phyloP scores from a whole-genome alignment of 2,797 vertebrate genomes.

The Graptemys geographica region DNA sequence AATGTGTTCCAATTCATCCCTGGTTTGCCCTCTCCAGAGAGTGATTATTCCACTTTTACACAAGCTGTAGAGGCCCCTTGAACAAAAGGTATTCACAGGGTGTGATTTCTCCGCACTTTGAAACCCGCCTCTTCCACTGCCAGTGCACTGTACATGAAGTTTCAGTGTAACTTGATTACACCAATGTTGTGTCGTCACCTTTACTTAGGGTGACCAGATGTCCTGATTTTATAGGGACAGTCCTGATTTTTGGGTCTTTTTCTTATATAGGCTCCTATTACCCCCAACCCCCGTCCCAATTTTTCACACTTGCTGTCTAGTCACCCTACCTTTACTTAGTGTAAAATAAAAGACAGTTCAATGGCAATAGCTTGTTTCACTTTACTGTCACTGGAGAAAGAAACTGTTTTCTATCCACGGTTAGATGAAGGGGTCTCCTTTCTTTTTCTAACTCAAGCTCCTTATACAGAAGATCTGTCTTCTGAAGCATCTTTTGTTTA shows the following conservation, averaged over 20 bases:
- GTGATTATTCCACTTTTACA: fast-evolving
- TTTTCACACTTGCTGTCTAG: no score
- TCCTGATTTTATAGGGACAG: no score
- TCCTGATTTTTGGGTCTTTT: no score
- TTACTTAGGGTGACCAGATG: no score
- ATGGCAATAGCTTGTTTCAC: fast-evolving
- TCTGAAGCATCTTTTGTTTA: not conserved
- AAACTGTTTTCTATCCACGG: not conserved
- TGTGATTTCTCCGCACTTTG: not conserved
- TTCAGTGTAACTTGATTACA: fast-evolving
- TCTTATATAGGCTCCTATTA: no score
- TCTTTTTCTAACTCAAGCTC: not conserved
- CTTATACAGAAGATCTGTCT: not conserved
- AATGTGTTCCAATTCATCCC: fast-evolving
- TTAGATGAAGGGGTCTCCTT: not conserved
- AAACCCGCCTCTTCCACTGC: fast-evolving
- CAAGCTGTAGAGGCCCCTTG: fast-evolving
- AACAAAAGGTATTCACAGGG: not conserved
- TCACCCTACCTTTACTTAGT: no score
- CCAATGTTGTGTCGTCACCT: fast-evolving
- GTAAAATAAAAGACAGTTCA: fast-evolving
- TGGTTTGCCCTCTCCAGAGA: slow-evolving; percentile 4
- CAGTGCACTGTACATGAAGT: not conserved
- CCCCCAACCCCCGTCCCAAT: no score
- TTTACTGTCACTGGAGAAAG: not conserved